Conservation (phyloP, 2,888 invertebrate species). For the Phengaris alcon region DNA sequence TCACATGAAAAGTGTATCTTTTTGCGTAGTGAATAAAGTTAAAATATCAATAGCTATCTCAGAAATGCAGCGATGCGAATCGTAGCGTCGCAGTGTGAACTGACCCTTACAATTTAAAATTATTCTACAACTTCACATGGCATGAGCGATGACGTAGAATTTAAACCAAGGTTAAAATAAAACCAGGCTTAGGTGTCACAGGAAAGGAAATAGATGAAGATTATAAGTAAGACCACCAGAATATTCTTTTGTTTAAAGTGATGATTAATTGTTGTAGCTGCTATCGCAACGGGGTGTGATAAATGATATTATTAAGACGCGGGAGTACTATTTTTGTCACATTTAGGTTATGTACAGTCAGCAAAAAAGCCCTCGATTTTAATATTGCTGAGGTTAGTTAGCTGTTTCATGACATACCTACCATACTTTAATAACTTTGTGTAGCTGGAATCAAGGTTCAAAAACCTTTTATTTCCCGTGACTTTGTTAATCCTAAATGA, state of each 20-base stretch:
- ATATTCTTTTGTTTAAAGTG: conserved; percentile 26
- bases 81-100: too few species aligned
- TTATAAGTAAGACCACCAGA: conserved; percentile 16
- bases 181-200: conserved; percentile 12
- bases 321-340: conserved; percentile 1
- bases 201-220: conserved; percentile 21
- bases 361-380: not conserved
- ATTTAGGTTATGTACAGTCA: conserved; percentile 1
- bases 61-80: too few species aligned
- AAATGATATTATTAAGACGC: conserved; percentile 6
- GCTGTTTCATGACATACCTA: not conserved
- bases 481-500: too few species aligned
- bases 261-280: conserved; percentile 13
- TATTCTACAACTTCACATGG: not conserved
- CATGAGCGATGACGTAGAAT: not conserved
- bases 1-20: too few species aligned
- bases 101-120: not conserved
- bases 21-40: too few species aligned
- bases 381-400: not conserved
- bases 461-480: too few species aligned
- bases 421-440: too few species aligned
- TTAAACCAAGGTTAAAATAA: conserved; percentile 19
- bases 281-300: conserved; percentile 13
- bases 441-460: too few species aligned
- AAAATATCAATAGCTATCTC: too few species aligned